Evolutionary conservation across 2,888 invertebrate genomes (phyloP).

Genomic region (Microctonus brassicae): DNA sequence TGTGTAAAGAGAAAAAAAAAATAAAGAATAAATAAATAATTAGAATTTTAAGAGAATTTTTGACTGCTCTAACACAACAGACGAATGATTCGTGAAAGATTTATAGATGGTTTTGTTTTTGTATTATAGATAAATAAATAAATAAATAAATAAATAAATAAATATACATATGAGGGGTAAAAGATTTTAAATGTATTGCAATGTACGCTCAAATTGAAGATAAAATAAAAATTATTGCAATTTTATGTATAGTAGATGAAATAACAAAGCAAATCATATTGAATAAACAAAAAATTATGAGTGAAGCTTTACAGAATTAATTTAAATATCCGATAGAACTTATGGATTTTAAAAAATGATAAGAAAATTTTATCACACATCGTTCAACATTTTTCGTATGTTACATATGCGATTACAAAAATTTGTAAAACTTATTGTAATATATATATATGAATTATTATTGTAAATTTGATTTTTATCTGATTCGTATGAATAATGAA

Average conservation of each 20-base stretch:
- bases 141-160: not conserved
- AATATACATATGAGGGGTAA: not conserved
- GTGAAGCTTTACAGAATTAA: not conserved
- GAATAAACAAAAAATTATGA: not conserved
- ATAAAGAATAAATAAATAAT: not conserved
- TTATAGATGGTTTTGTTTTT: not conserved
- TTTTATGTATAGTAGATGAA: not conserved
- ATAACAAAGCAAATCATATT: not conserved
- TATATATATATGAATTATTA: not conserved
- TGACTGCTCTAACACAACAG: slow-evolving; percentile 10
- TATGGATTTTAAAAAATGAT: not conserved
- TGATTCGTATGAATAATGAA: not conserved
- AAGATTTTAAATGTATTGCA: not conserved
- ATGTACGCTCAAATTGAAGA: not conserved
- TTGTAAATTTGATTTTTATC: not conserved
- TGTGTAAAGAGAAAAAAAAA: no score
- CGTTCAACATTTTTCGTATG: not conserved
- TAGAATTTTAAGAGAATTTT: slow-evolving; percentile 20
- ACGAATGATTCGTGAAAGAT: not conserved
- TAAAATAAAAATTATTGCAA: not conserved
- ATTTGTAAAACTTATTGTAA: slow-evolving; percentile 10
- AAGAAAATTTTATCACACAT: not conserved
- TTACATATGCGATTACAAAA: not conserved
- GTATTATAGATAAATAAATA: not conserved
- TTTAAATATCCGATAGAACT: not conserved